phyloP scores from a whole-genome alignment of 2,797 vertebrate species.

The Anguilla anguilla region DNA sequence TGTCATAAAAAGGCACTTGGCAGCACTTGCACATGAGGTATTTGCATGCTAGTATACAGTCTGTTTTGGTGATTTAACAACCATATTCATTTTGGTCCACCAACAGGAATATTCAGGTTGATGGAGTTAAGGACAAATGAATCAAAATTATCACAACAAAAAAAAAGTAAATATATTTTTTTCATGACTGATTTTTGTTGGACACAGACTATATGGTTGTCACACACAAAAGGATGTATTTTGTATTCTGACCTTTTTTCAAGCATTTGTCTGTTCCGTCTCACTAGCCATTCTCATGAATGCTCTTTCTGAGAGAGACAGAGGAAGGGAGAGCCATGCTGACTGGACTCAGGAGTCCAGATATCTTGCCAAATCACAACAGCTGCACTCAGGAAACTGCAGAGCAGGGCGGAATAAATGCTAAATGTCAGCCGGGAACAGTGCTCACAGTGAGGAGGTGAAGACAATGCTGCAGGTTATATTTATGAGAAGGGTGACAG shows the following conservation, averaged over 20 bases:
- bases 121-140: neutral
- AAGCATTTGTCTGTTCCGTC: slow-evolving; percentile 12
- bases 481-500: slow-evolving; percentile 32
- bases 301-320: neutral
- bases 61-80: neutral
- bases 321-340: neutral
- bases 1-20: neutral
- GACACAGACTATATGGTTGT: neutral
- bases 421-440: slow-evolving; percentile 27
- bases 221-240: neutral
- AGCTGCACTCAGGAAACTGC: slow-evolving; percentile 20
- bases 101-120: neutral
- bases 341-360: neutral
- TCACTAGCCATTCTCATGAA: slow-evolving; percentile 13
- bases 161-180: neutral
- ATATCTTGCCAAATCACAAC: slow-evolving; percentile 13
- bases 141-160: neutral
- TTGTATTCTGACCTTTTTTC: slow-evolving; percentile 3
- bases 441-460: slow-evolving; percentile 32
- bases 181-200: neutral
- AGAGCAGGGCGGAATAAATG: slow-evolving; percentile 18
- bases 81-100: neutral
- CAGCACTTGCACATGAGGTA: neutral
- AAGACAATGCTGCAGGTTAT: slow-evolving; percentile 31
- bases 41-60: neutral